phyloP scores from a whole-genome alignment of 2,797 vertebrate species.

The Columba guinea region DNA sequence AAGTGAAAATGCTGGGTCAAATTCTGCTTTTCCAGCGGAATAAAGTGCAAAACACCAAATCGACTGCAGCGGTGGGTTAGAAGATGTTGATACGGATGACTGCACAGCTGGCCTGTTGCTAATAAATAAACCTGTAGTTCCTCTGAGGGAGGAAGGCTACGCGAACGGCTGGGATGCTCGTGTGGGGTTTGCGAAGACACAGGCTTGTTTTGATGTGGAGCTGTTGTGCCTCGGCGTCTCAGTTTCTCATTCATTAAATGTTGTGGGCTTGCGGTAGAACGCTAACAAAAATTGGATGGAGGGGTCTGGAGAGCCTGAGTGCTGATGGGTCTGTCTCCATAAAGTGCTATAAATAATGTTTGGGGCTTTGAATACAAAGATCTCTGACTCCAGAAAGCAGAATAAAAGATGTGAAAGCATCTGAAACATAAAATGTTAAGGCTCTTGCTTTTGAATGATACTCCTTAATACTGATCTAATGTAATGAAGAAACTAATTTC shows the following conservation, averaged over 20 bases:
- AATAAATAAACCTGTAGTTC: not conserved
- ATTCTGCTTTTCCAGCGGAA: not conserved
- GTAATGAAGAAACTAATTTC: not conserved
- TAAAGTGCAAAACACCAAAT: not conserved
- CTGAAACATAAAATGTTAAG: slow-evolving; percentile 12
- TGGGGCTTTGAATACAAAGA: slow-evolving; percentile 51
- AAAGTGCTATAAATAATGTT: slow-evolving; percentile 48
- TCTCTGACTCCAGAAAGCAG: slow-evolving; percentile 38
- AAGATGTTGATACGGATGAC: not conserved
- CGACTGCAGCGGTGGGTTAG: rapidly evolving
- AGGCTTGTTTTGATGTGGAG: not conserved
- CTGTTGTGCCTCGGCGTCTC: not conserved
- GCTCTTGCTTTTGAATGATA: not conserved
- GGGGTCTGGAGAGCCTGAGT: slow-evolving; percentile 7
- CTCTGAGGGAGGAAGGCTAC: not conserved
- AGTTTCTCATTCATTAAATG: not conserved
- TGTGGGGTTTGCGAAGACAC: not conserved
- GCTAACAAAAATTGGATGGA: slow-evolving; percentile 48
- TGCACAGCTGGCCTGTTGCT: not conserved
- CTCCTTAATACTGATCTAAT: not conserved
- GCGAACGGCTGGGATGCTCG: rapidly evolving
- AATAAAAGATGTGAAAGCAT: slow-evolving; percentile 39
- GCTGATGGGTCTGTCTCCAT: slow-evolving; percentile 57
- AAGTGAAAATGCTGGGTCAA: not conserved
- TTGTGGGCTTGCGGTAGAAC: not conserved